These are phyloP conservation scores for Apodemus speciosus DNA, from an alignment of 2,113 vertebrate genomes.

Conservation along the genomic window DNA sequence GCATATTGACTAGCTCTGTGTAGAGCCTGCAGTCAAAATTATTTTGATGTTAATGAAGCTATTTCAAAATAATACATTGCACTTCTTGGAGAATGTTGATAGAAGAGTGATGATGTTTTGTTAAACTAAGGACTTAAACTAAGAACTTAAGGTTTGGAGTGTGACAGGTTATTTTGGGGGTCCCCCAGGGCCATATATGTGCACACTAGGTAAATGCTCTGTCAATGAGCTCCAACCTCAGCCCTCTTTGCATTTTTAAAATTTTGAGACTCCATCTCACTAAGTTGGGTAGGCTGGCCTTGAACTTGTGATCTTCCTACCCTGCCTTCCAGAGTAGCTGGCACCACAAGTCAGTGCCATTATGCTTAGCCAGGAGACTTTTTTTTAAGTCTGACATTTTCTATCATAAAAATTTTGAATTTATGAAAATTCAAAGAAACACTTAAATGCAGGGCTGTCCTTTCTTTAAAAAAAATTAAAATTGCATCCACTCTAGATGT, in stretches of 20 bases:
- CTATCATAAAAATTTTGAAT: neutral
- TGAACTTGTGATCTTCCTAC: neutral
- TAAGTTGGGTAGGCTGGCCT: neutral
- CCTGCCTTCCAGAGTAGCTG: neutral
- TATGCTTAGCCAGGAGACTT: neutral
- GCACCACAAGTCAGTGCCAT: neutral
- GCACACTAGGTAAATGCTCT: neutral
- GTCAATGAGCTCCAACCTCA: neutral
- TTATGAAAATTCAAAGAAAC: neutral
- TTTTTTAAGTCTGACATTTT: neutral
- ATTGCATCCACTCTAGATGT: neutral
- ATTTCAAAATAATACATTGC: neutral
- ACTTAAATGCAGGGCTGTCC: neutral
- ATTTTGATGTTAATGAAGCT: slow-evolving; percentile 19
- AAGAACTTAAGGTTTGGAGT: neutral
- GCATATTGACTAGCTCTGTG: neutral
- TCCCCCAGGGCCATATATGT: neutral
- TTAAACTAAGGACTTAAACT: slow-evolving; percentile 17
- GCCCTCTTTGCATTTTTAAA: neutral
- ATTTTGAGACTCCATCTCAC: neutral
- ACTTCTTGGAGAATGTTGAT: slow-evolving; percentile 27
- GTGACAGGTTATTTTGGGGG: neutral
- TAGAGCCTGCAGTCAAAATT: neutral
- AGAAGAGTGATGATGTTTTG: neutral
- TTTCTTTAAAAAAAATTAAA: neutral